phyloP scores from a whole-genome alignment of 2,888 invertebrate genomes.

The Auanema freiburgensis region DNA sequence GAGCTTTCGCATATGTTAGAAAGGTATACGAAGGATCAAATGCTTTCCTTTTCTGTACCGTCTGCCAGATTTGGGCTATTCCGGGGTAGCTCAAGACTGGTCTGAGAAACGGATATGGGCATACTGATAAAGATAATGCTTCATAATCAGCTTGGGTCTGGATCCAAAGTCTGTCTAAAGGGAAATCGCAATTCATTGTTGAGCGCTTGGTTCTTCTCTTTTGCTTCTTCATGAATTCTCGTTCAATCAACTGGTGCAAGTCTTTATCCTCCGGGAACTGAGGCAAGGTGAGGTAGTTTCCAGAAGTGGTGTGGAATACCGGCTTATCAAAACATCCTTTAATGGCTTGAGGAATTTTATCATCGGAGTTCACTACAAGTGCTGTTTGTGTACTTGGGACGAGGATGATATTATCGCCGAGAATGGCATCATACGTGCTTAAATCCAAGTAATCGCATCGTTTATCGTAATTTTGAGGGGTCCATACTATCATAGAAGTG shows the following conservation, averaged over 20 bases:
- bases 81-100: no score
- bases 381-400: background rate
- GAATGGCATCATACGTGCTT: background rate
- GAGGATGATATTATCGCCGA: background rate
- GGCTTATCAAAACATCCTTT: background rate
- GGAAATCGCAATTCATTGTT: background rate
- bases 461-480: background rate
- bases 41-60: no score
- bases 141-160: background rate
- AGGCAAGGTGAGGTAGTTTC: conserved; percentile 1
- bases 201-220: background rate
- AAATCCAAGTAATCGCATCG: conserved; percentile 1
- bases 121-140: background rate
- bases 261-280: background rate
- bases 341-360: background rate
- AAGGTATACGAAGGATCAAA: no score
- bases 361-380: background rate
- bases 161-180: background rate
- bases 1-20: no score
- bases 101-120: no score
- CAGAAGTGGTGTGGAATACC: background rate
- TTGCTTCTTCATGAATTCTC: no score
- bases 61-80: no score
- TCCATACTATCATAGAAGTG: background rate
- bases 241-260: background rate